phyloP scores from a whole-genome alignment of 92 coral and sea anemone genomes.

The Phenganax stokvisi region DNA sequence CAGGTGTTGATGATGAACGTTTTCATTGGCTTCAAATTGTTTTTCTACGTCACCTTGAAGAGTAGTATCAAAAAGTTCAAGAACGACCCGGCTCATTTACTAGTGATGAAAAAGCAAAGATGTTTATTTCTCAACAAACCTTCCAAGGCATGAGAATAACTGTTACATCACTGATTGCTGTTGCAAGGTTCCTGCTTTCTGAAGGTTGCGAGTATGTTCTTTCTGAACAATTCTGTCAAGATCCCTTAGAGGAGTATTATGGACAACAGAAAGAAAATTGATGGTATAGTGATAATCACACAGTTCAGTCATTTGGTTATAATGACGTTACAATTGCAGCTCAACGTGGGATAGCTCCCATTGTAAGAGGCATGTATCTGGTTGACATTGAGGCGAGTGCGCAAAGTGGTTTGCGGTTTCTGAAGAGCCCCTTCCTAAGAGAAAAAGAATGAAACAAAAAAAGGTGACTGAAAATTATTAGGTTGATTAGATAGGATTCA shows the following conservation, averaged over 20 bases:
- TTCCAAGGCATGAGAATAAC: slow-evolving; percentile 55
- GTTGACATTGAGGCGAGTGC: slow-evolving; percentile 43
- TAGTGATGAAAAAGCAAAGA: slow-evolving; percentile 36
- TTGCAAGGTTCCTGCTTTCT: slow-evolving; percentile 46
- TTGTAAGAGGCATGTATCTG: slow-evolving; percentile 52
- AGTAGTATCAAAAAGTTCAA: slow-evolving; percentile 49
- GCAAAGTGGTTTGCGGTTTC: slow-evolving; percentile 24
- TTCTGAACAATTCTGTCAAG: slow-evolving; percentile 56
- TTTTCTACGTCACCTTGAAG: slow-evolving; percentile 47
- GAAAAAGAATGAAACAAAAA: not conserved
- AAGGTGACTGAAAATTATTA: no score
- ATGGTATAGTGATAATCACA: slow-evolving; percentile 55
- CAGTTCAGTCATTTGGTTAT: slow-evolving; percentile 49
- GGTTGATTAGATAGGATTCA: no score
- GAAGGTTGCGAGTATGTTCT: slow-evolving; percentile 58
- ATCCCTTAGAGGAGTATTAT: slow-evolving; percentile 52
- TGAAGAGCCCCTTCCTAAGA: slow-evolving; percentile 24
- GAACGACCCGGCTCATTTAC: slow-evolving; percentile 58
- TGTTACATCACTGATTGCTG: slow-evolving; percentile 45
- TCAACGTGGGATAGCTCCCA: no score
- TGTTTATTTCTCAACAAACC: slow-evolving; percentile 56
- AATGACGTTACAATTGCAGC: slow-evolving; percentile 48
- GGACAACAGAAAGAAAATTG: slow-evolving; percentile 49
- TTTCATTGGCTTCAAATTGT: slow-evolving; percentile 27
- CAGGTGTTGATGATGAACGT: slow-evolving; percentile 40